phyloP scores from a whole-genome alignment of 2,113 vertebrate genomes.

The Epinephelus fuscoguttatus region DNA sequence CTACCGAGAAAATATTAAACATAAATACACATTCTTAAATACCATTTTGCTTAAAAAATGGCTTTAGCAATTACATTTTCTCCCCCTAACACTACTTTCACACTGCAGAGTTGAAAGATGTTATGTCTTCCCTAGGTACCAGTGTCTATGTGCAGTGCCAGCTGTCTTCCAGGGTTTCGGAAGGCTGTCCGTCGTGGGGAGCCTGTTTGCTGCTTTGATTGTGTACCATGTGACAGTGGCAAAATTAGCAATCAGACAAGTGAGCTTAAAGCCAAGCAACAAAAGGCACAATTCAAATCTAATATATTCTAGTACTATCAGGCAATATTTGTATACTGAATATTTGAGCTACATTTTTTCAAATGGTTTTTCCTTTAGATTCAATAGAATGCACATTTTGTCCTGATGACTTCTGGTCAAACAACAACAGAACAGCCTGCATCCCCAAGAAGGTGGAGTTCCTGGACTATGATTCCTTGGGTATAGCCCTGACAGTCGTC shows the following conservation, averaged over 20 bases:
- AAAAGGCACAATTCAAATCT: neutral
- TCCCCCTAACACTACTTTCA: neutral
- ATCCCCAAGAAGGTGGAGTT: conserved; percentile 82
- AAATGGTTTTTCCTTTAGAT: conserved; percentile 54
- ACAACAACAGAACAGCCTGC: conserved; percentile 76
- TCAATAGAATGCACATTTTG: conserved; percentile 80
- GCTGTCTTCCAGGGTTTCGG: conserved; percentile 83
- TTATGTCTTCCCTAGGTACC: conserved; percentile 70
- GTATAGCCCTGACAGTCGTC: conserved; percentile 75
- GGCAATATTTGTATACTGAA: neutral
- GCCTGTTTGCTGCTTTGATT: conserved; percentile 88
- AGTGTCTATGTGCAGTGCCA: conserved; percentile 82
- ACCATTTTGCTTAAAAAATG: neutral
- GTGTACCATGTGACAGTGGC: conserved; percentile 85
- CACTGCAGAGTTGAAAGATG: neutral
- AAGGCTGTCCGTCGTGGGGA: conserved; percentile 84
- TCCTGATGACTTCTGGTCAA: conserved; percentile 83
- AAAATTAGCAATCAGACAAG: conserved; percentile 87
- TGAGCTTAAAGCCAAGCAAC: conserved; percentile 31
- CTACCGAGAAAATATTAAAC: no score
- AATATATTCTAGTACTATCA: neutral
- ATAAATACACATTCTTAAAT: neutral
- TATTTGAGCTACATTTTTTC: neutral
- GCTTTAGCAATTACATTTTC: no score
- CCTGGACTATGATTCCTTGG: conserved; percentile 79